Conservation (phyloP, 2,113 vertebrate species). For the Charadrius vociferus region DNA sequence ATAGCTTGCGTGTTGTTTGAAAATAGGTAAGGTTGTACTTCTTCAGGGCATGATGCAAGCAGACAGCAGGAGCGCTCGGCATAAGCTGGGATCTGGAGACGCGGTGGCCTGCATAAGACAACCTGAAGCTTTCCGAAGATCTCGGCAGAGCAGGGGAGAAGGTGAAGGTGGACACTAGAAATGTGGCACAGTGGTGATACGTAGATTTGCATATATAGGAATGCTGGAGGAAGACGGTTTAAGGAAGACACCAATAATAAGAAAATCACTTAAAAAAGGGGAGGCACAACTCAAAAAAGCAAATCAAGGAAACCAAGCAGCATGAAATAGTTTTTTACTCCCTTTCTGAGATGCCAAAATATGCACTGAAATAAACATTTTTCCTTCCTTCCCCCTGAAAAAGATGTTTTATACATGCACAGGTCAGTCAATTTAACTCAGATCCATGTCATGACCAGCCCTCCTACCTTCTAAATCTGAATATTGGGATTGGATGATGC, state of each 20-base stretch:
- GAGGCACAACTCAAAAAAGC: neutral
- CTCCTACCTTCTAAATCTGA: neutral
- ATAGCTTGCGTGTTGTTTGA: neutral
- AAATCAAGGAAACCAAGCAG: neutral
- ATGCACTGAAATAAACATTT: neutral
- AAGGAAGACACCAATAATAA: neutral
- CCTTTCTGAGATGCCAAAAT: neutral
- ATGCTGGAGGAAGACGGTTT: neutral
- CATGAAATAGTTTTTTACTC: neutral
- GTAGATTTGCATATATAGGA: neutral
- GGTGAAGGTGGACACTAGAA: neutral
- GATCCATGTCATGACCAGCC: neutral
- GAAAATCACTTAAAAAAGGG: neutral
- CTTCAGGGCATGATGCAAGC: neutral
- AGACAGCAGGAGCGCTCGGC: fast-evolving
- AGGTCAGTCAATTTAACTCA: neutral
- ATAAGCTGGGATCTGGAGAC: neutral
- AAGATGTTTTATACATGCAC: neutral
- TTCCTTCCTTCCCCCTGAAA: too few species aligned
- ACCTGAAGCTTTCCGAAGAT: fast-evolving
- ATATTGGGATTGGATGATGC: neutral
- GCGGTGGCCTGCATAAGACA: fast-evolving
- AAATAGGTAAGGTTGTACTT: neutral
- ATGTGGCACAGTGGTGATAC: fast-evolving
- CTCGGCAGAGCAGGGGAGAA: neutral